phyloP scores from a whole-genome alignment of 2,888 invertebrate species.

The Resseliella maxima region DNA sequence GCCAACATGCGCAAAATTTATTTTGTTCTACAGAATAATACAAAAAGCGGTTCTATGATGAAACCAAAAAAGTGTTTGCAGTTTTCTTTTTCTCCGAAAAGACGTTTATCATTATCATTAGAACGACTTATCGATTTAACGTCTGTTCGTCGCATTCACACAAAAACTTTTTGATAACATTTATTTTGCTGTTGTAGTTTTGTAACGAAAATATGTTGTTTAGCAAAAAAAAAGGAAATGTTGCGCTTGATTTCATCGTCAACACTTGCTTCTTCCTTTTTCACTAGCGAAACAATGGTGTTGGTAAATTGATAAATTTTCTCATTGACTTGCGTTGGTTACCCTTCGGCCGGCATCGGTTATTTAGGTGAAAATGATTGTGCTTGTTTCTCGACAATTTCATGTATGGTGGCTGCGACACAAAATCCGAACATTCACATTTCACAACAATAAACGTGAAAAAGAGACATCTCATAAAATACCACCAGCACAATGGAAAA shows the following conservation, averaged over 20 bases:
- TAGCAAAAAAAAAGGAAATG: not conserved
- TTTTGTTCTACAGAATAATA: no score
- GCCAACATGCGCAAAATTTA: no score
- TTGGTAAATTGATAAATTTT: slow-evolving; percentile 39
- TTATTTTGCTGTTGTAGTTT: slow-evolving; percentile 19
- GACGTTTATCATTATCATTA: not conserved
- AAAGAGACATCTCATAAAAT: not conserved
- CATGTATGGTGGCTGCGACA: slow-evolving; percentile 11
- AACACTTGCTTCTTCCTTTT: not conserved
- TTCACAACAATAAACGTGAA: no score
- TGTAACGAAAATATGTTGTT: slow-evolving; percentile 42
- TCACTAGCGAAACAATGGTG: not conserved
- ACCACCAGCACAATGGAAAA: not conserved
- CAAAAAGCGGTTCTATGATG: no score
- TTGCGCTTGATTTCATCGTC: not conserved
- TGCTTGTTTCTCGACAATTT: not conserved
- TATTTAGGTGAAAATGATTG: not conserved
- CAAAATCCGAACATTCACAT: slow-evolving; percentile 28
- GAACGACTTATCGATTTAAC: not conserved
- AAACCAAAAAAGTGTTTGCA: not conserved
- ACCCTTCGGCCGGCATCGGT: not conserved
- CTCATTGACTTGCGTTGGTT: no score
- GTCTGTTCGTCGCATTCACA: not conserved
- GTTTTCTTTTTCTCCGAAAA: not conserved
- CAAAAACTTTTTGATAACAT: not conserved